Base-by-base conservation (phyloP, 2,888 invertebrate genomes). In the Epistrophe grossulariae region DNA sequence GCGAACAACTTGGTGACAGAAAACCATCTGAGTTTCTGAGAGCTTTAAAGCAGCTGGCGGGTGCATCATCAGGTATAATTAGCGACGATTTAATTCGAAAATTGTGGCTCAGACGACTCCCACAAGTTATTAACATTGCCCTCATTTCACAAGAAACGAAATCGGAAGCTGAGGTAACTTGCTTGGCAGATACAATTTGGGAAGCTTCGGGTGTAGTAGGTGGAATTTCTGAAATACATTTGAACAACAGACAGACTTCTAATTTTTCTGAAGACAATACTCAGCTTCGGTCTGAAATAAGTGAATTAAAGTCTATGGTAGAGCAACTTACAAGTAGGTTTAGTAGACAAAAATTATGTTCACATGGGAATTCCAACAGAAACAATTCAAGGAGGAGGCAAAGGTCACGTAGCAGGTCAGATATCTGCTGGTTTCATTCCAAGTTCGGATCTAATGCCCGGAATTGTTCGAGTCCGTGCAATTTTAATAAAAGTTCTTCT, bases 151-250 rank as follows among this genome's bases (percentile, higher is more conserved):
- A 76, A 38, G 57, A 55, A 17, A 35, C 6, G 0, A 60, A 72
- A 31, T 15, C 24, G 2, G 60, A 73, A 77, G 24, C 45, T 8
- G 68, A 68, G 17, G 10, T 60, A 43, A 78, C 70, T 24, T 52
- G 43, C 5, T 15, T 70, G 13, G 78, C 78, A 4, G 70, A 60
- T 19, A 78, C 60, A 19, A 78, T 70, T 62, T 70, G 60, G 70
- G 78, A 70, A 52, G 68, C 50, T 57, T 57, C 55, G n/a, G 13
- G 31, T 13, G 8, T 15, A 57, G 55, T 31, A 31, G 55, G 55
- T 28, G 55, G 55, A 57, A 57, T 57, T 57, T 31, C 55, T 7
- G 55, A 57, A 57, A 6, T 57, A n/a, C 19, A 31, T 24, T 24
- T 3, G 3, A 24, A 24, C 24, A 24, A 24, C 24, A 24, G 3